phyloP scores from a whole-genome alignment of 2,888 invertebrate genomes.

The Diarsia mendica region DNA sequence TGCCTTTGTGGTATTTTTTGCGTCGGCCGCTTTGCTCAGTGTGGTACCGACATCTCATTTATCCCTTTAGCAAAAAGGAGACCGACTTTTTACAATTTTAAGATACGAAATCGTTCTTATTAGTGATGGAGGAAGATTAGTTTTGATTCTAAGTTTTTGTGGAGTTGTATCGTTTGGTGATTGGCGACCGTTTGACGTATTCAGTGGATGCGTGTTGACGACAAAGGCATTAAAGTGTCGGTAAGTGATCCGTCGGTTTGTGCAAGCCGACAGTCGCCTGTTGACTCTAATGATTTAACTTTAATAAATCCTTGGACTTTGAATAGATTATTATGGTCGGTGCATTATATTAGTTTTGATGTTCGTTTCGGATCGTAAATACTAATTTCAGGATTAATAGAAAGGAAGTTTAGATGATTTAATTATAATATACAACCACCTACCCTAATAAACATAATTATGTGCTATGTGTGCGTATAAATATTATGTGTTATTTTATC shows the following conservation, averaged over 20 bases:
- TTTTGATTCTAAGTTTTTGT: constrained; percentile 51
- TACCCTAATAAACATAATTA: too few species aligned
- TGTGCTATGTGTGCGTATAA: too few species aligned
- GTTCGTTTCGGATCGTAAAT: constrained; percentile 53
- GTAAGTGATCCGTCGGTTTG: constrained; percentile 85
- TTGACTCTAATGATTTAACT: constrained; percentile 84
- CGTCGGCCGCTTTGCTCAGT: constrained; percentile 85
- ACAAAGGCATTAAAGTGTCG: constrained; percentile 88
- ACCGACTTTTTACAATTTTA: constrained; percentile 75
- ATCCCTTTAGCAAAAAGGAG: constrained; percentile 83
- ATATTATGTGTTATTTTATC: background rate
- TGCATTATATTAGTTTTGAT: constrained; percentile 56
- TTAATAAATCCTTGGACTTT: constrained; percentile 78
- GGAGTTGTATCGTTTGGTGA: constrained; percentile 67
- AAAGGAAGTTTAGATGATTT: constrained; percentile 4
- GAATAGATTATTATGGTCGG: constrained; percentile 78
- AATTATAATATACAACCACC: background rate
- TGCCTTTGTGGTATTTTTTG: constrained; percentile 87
- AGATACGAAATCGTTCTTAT: constrained; percentile 64
- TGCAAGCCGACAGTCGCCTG: constrained; percentile 81
- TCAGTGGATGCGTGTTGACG: constrained; percentile 85
- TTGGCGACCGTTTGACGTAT: constrained; percentile 70
- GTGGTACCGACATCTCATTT: constrained; percentile 86
- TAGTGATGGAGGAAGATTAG: constrained; percentile 54
- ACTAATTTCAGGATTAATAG: constrained; percentile 59